Evolutionary conservation across 1,140 invertebrate genomes (phyloP).

Genomic region (Limonius californicus): DNA sequence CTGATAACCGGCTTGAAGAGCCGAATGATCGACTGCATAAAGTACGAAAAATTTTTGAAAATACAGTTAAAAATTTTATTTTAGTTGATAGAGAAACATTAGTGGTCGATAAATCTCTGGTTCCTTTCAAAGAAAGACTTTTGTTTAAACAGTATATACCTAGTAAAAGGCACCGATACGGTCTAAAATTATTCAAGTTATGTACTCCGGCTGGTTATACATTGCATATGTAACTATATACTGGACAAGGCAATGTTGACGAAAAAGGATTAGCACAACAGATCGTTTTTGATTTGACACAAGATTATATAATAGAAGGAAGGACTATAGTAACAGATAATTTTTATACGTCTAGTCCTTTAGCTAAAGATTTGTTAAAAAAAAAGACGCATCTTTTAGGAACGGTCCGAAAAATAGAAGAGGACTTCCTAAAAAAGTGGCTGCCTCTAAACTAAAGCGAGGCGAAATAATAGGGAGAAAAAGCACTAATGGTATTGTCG

Average conservation of each 20-base stretch:
- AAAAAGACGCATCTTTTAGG: neutral
- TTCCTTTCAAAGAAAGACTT: too few species aligned
- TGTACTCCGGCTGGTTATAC: neutral
- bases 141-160: too few species aligned
- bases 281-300: too few species aligned
- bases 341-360: neutral
- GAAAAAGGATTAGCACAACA: neutral
- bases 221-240: too few species aligned
- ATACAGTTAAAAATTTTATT: neutral
- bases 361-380: neutral
- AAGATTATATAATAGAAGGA: neutral
- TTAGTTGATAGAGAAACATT: neutral
- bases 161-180: too few species aligned
- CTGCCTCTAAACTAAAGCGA: neutral
- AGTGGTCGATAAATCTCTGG: neutral
- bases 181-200: neutral
- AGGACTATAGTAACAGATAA: too few species aligned
- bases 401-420: neutral
- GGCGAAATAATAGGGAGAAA: neutral
- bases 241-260: neutral
- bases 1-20: too few species aligned
- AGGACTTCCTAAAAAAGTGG: neutral
- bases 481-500: neutral
- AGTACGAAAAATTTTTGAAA: neutral
- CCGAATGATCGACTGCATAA: too few species aligned